phyloP scores from a whole-genome alignment of 2,888 invertebrate species.

The Autographa gamma region DNA sequence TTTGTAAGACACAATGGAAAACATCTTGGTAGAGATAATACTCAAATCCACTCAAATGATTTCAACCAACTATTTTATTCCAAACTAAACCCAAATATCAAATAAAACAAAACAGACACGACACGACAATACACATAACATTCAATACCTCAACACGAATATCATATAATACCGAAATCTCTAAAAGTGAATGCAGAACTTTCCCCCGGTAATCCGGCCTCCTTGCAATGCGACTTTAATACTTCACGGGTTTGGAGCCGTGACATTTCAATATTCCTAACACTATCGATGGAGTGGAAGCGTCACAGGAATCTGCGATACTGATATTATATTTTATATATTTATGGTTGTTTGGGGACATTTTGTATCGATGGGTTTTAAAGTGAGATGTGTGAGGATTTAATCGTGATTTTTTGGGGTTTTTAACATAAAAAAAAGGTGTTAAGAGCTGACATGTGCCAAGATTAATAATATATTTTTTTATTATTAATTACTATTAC shows the following conservation, averaged over 20 bases:
- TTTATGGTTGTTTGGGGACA: constrained; percentile 25
- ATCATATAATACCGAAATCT: constrained; percentile 34
- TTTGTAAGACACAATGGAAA: too few species aligned
- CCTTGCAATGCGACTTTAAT: constrained; percentile 56
- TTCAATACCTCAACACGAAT: constrained; percentile 16
- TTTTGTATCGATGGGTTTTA: constrained; percentile 15
- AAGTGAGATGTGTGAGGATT: constrained; percentile 7
- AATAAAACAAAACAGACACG: background rate
- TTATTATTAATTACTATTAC: too few species aligned
- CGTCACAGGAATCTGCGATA: constrained; percentile 44
- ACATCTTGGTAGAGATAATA: too few species aligned
- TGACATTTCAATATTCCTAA: constrained; percentile 60
- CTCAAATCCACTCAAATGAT: too few species aligned
- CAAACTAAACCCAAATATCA: background rate
- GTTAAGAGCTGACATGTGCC: background rate
- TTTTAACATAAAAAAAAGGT: background rate
- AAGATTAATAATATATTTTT: too few species aligned
- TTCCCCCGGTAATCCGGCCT: constrained; percentile 39
- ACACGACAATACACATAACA: background rate
- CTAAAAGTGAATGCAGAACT: constrained; percentile 36
- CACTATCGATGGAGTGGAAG: constrained; percentile 53
- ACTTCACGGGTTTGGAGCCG: constrained; percentile 56
- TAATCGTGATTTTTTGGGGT: background rate
- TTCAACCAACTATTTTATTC: too few species aligned
- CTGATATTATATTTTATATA: constrained; percentile 31